Conservation (phyloP, 2,888 invertebrate genomes). For the Sturmia bella region DNA sequence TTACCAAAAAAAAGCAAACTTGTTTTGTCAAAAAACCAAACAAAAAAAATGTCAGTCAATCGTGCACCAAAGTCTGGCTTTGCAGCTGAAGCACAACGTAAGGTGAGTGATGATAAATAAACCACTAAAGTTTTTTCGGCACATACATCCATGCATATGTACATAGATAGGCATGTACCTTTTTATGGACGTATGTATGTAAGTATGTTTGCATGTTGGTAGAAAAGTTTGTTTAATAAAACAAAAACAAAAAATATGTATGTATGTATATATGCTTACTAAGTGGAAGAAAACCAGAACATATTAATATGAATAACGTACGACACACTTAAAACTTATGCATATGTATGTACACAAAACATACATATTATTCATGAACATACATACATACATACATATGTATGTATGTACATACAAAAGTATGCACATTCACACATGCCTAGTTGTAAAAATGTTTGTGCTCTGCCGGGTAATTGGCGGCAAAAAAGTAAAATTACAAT, state of each 20-base stretch:
- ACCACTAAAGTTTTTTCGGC: constrained; percentile 25
- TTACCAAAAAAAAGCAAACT: constrained; percentile 73
- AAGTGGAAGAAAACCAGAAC: constrained; percentile 56
- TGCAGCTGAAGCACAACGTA: constrained; percentile 97
- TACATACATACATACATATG: neutral
- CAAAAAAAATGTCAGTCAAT: constrained; percentile 79
- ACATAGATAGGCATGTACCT: neutral
- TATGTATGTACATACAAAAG: neutral
- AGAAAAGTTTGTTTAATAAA: constrained; percentile 18
- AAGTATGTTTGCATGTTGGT: neutral
- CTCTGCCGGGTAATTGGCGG: constrained; percentile 47
- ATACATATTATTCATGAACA: neutral
- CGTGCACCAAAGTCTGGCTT: constrained; percentile 87
- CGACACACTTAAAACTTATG: neutral
- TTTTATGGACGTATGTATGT: neutral
- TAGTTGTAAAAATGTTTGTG: neutral
- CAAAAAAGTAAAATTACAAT: constrained; percentile 28
- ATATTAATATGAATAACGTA: constrained; percentile 31
- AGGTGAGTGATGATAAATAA: constrained; percentile 85
- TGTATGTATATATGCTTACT: constrained; percentile 1
- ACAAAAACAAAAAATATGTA: constrained; percentile 20
- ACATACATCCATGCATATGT: neutral
- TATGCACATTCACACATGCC: neutral
- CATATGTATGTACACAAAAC: neutral
- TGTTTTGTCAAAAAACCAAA: constrained; percentile 74